phyloP scores from a whole-genome alignment of 2,113 vertebrate species.

The Calidris pygmaea region DNA sequence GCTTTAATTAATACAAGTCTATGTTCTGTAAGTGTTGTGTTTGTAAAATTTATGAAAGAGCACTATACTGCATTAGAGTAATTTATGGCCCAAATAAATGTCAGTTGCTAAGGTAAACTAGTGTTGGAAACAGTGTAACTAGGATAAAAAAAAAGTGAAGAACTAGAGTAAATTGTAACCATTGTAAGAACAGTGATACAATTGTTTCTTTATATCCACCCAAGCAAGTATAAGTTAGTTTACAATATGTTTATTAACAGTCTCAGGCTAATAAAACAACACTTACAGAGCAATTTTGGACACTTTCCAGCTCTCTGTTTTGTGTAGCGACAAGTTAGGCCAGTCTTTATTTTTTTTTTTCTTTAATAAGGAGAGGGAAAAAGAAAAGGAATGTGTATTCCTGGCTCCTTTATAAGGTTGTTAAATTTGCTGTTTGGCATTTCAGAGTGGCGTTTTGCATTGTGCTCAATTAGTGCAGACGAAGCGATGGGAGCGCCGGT shows the following conservation, averaged over 20 bases:
- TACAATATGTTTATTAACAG: conserved; percentile 65
- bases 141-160: conserved; percentile 25
- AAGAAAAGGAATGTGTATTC: conserved; percentile 35
- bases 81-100: conserved; percentile 74
- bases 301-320: conserved; percentile 51
- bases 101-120: conserved; percentile 48
- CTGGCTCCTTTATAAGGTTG: conserved; percentile 63
- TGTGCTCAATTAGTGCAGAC: conserved; percentile 63
- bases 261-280: conserved; percentile 49
- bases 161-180: conserved; percentile 35
- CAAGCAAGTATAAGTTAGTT: conserved; percentile 53
- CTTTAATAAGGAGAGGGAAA: not conserved
- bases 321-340: conserved; percentile 30
- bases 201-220: conserved; percentile 49
- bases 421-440: conserved; percentile 65
- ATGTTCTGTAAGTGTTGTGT: conserved; percentile 31
- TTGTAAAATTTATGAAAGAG: conserved; percentile 67
- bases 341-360: conserved; percentile 2
- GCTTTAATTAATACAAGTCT: conserved; percentile 52
- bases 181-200: conserved; percentile 27
- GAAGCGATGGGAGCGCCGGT: not conserved
- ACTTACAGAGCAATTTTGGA: conserved; percentile 48
- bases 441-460: conserved; percentile 51
- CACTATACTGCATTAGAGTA: conserved; percentile 59
- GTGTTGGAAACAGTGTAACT: conserved; percentile 52